phyloP scores from a whole-genome alignment of 2,113 vertebrate species.

The Abramis brama region DNA sequence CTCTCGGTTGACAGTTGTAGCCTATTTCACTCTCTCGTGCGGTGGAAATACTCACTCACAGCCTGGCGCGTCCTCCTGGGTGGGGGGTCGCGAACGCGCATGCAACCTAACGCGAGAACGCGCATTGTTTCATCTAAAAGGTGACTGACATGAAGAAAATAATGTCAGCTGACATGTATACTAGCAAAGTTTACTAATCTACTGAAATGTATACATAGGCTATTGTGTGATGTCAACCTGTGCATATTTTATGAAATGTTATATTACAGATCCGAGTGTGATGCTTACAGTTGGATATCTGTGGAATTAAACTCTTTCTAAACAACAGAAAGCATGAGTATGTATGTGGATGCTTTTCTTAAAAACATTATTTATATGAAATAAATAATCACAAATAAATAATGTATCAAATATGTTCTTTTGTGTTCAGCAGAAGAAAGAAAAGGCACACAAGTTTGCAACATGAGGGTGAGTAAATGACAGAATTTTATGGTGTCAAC shows the following conservation, averaged over 20 bases:
- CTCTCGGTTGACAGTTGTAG: constrained; percentile 31
- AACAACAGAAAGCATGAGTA: too few relatives aligned
- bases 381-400: too few relatives aligned
- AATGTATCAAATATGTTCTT: neutral
- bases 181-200: neutral
- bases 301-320: too few relatives aligned
- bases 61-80: constrained; percentile 36
- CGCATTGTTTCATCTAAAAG: neutral
- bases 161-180: neutral
- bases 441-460: neutral
- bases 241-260: too few relatives aligned
- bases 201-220: too few relatives aligned
- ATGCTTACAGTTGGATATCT: too few relatives aligned
- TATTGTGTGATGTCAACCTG: too few relatives aligned
- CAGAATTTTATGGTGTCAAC: neutral
- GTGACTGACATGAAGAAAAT: neutral
- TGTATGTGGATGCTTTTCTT: too few relatives aligned
- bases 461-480: neutral
- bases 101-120: neutral
- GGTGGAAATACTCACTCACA: constrained; percentile 38
- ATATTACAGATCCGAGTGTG: too few relatives aligned
- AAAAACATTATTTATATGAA: too few relatives aligned
- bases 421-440: neutral
- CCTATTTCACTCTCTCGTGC: constrained; percentile 36
- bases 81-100: constrained; percentile 35